Conservation (phyloP, 2,113 vertebrate species). For the Albula goreensis region DNA sequence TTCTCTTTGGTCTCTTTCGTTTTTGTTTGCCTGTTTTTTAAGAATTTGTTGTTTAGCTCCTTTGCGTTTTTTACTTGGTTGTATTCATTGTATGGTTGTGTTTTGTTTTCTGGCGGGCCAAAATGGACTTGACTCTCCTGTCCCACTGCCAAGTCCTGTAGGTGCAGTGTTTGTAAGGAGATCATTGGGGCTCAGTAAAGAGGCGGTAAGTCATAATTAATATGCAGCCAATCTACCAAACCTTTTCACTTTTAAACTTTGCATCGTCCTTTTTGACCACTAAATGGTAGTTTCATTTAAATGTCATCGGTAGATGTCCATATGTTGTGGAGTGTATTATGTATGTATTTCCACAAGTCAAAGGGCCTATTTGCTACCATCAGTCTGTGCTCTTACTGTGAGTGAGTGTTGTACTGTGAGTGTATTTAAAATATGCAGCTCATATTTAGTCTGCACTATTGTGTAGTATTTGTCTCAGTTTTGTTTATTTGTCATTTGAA, state of each 20-base stretch:
- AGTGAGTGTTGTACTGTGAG: neutral
- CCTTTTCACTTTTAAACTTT: slow-evolving; percentile 31
- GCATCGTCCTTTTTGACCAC: slow-evolving; percentile 25
- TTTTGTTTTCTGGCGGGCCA: slow-evolving; percentile 43
- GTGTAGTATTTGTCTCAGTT: neutral
- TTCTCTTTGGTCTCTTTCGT: slow-evolving; percentile 29
- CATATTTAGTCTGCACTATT: neutral
- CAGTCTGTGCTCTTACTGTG: slow-evolving; percentile 29
- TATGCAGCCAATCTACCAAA: slow-evolving; percentile 32
- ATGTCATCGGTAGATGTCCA: neutral
- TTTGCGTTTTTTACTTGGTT: slow-evolving; percentile 31
- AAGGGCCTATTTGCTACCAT: neutral
- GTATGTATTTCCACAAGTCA: neutral
- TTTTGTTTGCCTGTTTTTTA: slow-evolving; percentile 39
- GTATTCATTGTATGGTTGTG: slow-evolving; percentile 20
- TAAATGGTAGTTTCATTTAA: neutral
- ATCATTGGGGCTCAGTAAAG: slow-evolving; percentile 52
- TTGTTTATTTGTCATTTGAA: slow-evolving; percentile 1
- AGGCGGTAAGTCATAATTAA: slow-evolving; percentile 61
- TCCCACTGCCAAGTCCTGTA: slow-evolving; percentile 48
- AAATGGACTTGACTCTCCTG: slow-evolving; percentile 49
- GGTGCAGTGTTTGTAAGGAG: slow-evolving; percentile 45
- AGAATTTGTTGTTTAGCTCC: slow-evolving; percentile 19
- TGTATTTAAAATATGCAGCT: neutral
- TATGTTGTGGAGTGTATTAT: neutral